Percentiles rank a stretch among this genome's conserved stretches.
phyloP scores from a whole-genome alignment of 2,797 vertebrate species.

The Parauchenoglanis ngamensis region DNA sequence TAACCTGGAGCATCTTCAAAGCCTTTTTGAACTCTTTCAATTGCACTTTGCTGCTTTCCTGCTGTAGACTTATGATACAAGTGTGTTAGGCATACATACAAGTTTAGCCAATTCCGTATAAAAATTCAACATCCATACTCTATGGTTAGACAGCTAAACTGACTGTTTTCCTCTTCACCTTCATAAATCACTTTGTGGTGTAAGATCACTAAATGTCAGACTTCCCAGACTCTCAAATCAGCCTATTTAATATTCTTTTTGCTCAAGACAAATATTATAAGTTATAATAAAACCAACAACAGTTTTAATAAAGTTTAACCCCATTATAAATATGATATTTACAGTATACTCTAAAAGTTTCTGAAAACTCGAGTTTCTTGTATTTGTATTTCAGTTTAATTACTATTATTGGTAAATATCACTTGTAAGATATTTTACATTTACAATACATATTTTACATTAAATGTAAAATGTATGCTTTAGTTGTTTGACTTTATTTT shows the following conservation, averaged over 20 bases:
- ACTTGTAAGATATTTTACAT: too few species aligned
- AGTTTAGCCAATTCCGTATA: neutral
- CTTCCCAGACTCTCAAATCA: neutral
- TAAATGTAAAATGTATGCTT: too few species aligned
- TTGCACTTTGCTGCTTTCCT: constrained; percentile 19
- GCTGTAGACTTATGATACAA: constrained; percentile 4
- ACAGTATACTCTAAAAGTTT: neutral
- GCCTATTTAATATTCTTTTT: neutral
- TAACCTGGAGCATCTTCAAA: constrained; percentile 50
- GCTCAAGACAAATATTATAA: neutral
- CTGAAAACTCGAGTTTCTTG: neutral
- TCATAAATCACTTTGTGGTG: too few species aligned
- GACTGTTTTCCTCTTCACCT: neutral
- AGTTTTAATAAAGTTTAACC: neutral
- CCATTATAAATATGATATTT: neutral
- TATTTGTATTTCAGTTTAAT: neutral
- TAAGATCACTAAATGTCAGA: neutral
- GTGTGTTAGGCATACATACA: neutral
- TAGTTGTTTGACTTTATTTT: neutral
- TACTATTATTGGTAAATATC: neutral
- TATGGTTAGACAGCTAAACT: neutral
- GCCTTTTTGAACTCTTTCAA: constrained; percentile 40
- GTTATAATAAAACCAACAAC: too few species aligned
- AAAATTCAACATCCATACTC: neutral
- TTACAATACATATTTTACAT: too few species aligned